phyloP scores from a whole-genome alignment of 2,113 vertebrate species.

The Felis chaus region DNA sequence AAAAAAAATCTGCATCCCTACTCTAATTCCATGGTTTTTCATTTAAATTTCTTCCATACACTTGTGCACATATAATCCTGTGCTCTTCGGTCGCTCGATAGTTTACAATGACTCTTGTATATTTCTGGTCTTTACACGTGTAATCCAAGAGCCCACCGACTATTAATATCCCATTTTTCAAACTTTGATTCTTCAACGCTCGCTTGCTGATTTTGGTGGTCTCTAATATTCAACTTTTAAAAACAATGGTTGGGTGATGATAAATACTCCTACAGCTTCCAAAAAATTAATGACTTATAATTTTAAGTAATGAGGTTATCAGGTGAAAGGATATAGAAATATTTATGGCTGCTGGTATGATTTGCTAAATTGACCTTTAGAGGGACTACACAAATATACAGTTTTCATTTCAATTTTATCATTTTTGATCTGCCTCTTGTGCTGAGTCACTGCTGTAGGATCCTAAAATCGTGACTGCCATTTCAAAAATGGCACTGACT shows the following conservation, averaged over 20 bases:
- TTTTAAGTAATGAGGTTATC: background rate
- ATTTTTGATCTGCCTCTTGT: background rate
- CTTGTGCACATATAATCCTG: background rate
- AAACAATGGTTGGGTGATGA: background rate
- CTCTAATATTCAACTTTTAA: conserved; percentile 6
- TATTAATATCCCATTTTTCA: background rate
- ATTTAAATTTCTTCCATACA: background rate
- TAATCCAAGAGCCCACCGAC: background rate
- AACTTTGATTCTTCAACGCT: background rate
- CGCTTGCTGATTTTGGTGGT: background rate
- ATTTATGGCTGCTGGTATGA: background rate
- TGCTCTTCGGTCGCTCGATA: background rate
- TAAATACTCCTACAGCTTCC: background rate
- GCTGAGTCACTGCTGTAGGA: background rate
- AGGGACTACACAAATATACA: background rate
- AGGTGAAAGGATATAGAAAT: conserved; percentile 9
- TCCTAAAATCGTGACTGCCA: background rate
- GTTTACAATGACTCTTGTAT: background rate
- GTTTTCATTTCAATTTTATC: conserved; percentile 27
- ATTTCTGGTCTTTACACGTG: conserved; percentile 4
- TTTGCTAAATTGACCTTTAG: background rate
- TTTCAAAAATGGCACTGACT: conserved; percentile 19
- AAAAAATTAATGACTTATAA: background rate
- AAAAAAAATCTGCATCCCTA: background rate
- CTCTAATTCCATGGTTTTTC: background rate